Conservation (phyloP, 1,140 invertebrate species). For the Drosophila bocki region DNA sequence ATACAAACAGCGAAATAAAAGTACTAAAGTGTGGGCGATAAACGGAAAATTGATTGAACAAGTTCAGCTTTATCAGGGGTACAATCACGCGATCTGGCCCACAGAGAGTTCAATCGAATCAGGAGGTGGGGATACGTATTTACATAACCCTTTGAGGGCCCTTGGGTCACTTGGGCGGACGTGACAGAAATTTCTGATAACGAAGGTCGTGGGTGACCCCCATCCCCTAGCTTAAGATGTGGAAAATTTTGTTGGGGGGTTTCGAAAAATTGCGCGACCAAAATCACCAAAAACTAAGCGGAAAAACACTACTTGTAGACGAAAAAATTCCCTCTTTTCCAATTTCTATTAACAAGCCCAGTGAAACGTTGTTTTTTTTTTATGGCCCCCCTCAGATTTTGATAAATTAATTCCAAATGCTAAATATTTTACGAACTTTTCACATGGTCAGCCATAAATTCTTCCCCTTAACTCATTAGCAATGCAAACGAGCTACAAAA, state of each 20-base stretch:
- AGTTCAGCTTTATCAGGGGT: conserved; percentile 36
- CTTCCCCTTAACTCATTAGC: conserved; percentile 45
- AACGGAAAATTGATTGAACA: conserved; percentile 48
- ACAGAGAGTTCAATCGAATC: conserved; percentile 41
- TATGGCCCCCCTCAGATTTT: conserved; percentile 31
- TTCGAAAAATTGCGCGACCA: conserved; percentile 64
- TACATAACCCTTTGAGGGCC: conserved; percentile 46
- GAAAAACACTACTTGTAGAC: conserved; percentile 45
- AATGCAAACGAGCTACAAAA: conserved; percentile 55
- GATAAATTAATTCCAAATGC: conserved; percentile 50
- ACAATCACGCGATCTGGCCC: conserved; percentile 52
- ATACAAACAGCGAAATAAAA: conserved; percentile 16
- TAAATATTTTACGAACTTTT: conserved; percentile 56
- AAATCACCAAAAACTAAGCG: conserved; percentile 48
- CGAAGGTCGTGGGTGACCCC: conserved; percentile 33
- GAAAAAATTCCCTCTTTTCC: neutral
- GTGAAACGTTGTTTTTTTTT: conserved; percentile 21
- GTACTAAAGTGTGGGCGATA: conserved; percentile 40
- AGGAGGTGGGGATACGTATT: neutral
- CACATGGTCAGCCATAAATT: conserved; percentile 42
- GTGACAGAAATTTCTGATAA: conserved; percentile 48
- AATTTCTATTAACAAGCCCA: conserved; percentile 17
- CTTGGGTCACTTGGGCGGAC: conserved; percentile 47
- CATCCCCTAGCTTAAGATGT: conserved; percentile 1
- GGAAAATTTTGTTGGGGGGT: conserved; percentile 45